Evolutionary conservation across 1,140 invertebrate species (phyloP).

Genomic region (Meloidogyne hapla): DNA sequence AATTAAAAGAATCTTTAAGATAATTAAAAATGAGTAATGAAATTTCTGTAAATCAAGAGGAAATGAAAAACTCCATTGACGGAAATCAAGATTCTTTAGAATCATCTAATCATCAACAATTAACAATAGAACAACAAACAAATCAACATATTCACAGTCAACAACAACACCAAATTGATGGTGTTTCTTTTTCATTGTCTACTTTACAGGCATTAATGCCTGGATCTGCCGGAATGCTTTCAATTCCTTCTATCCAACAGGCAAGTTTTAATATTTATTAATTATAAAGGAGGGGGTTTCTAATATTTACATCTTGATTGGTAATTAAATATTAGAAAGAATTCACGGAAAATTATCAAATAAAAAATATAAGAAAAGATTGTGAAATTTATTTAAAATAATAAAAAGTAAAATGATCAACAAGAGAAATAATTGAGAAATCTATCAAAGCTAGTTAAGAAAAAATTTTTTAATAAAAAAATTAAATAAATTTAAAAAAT

Average conservation of each 20-base stretch:
- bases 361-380: no score
- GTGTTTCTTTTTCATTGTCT: slow-evolving; percentile 13
- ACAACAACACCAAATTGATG: slow-evolving; percentile 6
- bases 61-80: not conserved
- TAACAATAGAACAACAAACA: not conserved
- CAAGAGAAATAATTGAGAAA: not conserved
- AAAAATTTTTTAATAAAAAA: not conserved
- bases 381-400: no score
- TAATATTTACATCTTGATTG: no score
- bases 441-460: no score
- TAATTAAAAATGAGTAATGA: not conserved
- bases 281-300: no score
- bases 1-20: not conserved
- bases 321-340: no score
- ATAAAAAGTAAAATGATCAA: no score
- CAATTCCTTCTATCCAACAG: slow-evolving; percentile 22
- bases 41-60: not conserved
- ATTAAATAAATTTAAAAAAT: slow-evolving; percentile 2
- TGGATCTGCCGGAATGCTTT: slow-evolving; percentile 21
- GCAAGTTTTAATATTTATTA: not conserved
- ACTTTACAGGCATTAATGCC: slow-evolving; percentile 25
- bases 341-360: no score
- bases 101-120: not conserved
- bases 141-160: not conserved
- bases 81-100: not conserved